Conservation (phyloP, 2,888 invertebrate species). For the Drosophila emarginata region DNA sequence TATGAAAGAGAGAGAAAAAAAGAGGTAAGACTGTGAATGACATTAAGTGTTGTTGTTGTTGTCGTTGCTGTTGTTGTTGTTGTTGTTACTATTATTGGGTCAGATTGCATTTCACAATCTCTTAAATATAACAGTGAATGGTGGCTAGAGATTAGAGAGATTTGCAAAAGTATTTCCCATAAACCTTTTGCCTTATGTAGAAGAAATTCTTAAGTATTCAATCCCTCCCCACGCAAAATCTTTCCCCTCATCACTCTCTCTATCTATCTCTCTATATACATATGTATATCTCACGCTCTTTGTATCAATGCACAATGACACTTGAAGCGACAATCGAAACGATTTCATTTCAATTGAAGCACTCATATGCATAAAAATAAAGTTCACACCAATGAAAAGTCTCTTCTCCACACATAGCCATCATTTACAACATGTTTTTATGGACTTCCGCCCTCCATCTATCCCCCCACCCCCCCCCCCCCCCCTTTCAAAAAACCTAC, state of each 20-base stretch:
- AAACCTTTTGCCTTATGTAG: background rate
- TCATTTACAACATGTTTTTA: slow-evolving; percentile 1
- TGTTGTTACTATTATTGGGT: slow-evolving; percentile 32
- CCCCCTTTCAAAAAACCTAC: background rate
- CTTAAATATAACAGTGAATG: background rate
- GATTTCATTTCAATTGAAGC: slow-evolving; percentile 52
- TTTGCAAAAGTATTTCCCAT: slow-evolving; percentile 3
- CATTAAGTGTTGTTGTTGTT: background rate
- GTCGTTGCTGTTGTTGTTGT: slow-evolving; percentile 1
- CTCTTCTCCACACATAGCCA: slow-evolving; percentile 25
- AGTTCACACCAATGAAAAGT: slow-evolving; percentile 29
- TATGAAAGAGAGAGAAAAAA: slow-evolving; percentile 8
- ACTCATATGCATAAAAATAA: slow-evolving; percentile 29
- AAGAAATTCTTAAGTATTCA: background rate
- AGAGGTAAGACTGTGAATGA: slow-evolving; percentile 1
- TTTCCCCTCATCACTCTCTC: slow-evolving; percentile 32
- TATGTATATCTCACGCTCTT: background rate
- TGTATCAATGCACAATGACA: slow-evolving; percentile 36
- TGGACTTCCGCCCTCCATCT: background rate
- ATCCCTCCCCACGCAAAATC: slow-evolving; percentile 2
- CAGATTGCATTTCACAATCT: slow-evolving; percentile 33
- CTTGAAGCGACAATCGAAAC: slow-evolving; percentile 66
- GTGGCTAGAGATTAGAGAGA: background rate
- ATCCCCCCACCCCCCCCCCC: background rate
- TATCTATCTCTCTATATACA: too few relatives aligned